Evolutionary conservation across 1,140 invertebrate genomes (phyloP), one percentile per base, ranked within the genome.

Genomic region (Neodiprion virginianus): DNA sequence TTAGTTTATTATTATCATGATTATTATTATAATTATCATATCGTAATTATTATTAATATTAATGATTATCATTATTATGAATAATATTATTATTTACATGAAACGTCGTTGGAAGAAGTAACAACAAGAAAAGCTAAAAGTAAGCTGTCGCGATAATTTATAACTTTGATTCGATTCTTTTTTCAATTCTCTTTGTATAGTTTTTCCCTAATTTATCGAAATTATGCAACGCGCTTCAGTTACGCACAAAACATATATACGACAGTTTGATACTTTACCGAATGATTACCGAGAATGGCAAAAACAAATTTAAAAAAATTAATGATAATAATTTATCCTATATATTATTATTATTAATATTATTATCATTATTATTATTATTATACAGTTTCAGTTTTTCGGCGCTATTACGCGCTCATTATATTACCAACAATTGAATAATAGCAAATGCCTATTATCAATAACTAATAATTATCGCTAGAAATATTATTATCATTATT

Each of bases 1-100:
- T 86, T 82, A 81, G 77, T 79, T 84, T 74, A 81, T 81, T 77
- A 79, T 79, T 77, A 76, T 40, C 79, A 84, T 78, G 76, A 79
- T 70, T 80, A 80, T 79, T 69, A 84, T 78, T 77, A 79, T 70
- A 79, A 80, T 79, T 69, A 80, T 81, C 75, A 40, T 40, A 40
- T 40, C 28, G 68, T 75, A 76, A 72, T 77, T 78, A 73, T 77
- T 75, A 78, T 79, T 79, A 61, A 14, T 61, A 76, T 74, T 76
- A 75, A 79, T 78, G 79, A 79, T 81, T 79, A 82, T 76, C 75
- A 79, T 78, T 79, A 77, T 77, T 72, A 71, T 48, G 47, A 65
- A 61, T 69, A 48, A 72, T 72, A 68, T 67, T 68, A 73, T 68
- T 69, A 73, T 68, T 73, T 73, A 65, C 75, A 77, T 78, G 28